These are phyloP conservation scores for Psilanteris sp. DNA, from an alignment of 1,140 invertebrate genomes.

Conservation along the genomic window DNA sequence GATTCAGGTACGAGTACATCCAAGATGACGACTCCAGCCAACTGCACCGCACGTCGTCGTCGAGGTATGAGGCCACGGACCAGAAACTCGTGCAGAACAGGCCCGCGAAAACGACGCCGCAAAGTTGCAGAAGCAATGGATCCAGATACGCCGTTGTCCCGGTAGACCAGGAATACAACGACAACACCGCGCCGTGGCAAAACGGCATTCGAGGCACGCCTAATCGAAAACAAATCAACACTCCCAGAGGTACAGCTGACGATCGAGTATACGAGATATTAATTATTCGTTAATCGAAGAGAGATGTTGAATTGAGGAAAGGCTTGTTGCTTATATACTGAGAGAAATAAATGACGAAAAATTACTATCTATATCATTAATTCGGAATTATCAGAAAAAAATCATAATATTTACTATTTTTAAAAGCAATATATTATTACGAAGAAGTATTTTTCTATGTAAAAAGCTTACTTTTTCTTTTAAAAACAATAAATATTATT, in stretches of 20 bases:
- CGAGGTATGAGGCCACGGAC: slow-evolving; percentile 67
- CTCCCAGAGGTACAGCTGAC: slow-evolving; percentile 69
- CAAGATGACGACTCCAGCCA: slow-evolving; percentile 65
- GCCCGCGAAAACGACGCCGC: slow-evolving; percentile 54
- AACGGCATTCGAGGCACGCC: slow-evolving; percentile 26
- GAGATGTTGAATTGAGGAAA: no score
- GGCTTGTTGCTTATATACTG: no score
- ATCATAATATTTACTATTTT: no score
- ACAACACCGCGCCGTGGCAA: slow-evolving; percentile 60
- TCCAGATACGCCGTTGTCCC: slow-evolving; percentile 65
- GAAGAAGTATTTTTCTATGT: no score
- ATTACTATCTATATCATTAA: no score
- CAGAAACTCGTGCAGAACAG: slow-evolving; percentile 59
- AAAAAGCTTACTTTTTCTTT: no score
- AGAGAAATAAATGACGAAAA: no score
- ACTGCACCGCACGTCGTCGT: slow-evolving; percentile 65
- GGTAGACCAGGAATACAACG: slow-evolving; percentile 62
- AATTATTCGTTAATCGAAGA: no score
- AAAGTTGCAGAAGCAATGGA: slow-evolving; percentile 51
- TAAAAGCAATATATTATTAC: no score
- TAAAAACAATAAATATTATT: no score
- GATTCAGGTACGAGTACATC: slow-evolving; percentile 74
- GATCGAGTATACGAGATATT: no score
- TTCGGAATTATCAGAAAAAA: no score
- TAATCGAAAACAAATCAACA: slow-evolving; percentile 60